phyloP scores from a whole-genome alignment of 2,888 invertebrate species.

The Aricia artaxerxes region DNA sequence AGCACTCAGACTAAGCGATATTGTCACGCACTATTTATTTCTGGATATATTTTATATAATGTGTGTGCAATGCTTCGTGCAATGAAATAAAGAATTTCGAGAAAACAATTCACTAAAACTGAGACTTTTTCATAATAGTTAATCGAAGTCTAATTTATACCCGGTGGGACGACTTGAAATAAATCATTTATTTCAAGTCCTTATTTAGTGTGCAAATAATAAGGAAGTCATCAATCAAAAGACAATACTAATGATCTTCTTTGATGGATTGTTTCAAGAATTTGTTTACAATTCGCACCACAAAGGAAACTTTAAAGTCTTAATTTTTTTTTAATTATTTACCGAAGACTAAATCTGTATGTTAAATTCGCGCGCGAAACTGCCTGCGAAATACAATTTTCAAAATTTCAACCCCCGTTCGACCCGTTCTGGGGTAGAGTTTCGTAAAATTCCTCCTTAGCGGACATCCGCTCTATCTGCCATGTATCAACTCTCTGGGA shows the following conservation, averaged over 20 bases:
- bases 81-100: too few species aligned
- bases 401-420: not conserved
- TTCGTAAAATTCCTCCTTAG: not conserved
- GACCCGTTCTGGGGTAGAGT: not conserved
- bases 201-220: not conserved
- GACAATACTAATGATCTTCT: constrained; percentile 7
- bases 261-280: constrained; percentile 1
- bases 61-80: too few species aligned
- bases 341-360: too few species aligned
- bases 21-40: too few species aligned
- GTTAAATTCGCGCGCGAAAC: too few species aligned
- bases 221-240: not conserved
- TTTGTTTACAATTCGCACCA: not conserved
- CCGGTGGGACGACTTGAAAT: not conserved
- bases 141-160: too few species aligned
- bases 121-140: too few species aligned
- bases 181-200: not conserved
- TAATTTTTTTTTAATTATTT: not conserved
- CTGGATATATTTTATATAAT: too few species aligned
- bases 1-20: too few species aligned
- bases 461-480: too few species aligned
- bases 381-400: not conserved
- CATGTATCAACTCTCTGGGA: too few species aligned
- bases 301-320: not conserved
- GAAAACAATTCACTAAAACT: too few species aligned